A percentile compares a stretch with the other conserved stretches of the same genome.
These are phyloP conservation scores for Dusona sp. DNA, from an alignment of 2,888 invertebrate species.

Conservation along the genomic window DNA sequence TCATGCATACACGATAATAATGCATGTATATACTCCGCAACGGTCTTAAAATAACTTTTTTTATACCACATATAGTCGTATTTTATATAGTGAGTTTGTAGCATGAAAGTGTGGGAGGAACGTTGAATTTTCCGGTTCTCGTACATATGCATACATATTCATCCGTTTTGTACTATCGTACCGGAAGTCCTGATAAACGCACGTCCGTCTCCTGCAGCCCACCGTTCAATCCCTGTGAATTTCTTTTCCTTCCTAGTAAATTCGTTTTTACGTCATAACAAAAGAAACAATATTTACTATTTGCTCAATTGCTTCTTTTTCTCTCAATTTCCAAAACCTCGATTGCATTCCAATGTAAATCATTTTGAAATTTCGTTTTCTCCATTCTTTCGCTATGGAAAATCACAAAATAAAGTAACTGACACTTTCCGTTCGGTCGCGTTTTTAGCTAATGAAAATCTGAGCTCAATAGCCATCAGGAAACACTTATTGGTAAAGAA, in stretches of 20 bases:
- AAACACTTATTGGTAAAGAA: not conserved
- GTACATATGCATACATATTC: constrained; percentile 52
- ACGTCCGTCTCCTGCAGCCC: constrained; percentile 74
- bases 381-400: not conserved
- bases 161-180: constrained; percentile 74
- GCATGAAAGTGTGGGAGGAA: constrained; percentile 43
- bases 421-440: not conserved
- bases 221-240: constrained; percentile 31
- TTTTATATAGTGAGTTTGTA: constrained; percentile 9
- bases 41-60: constrained; percentile 51
- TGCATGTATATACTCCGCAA: not conserved
- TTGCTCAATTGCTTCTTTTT: not conserved
- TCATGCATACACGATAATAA: constrained; percentile 24
- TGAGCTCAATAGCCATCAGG: not conserved
- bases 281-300: not conserved
- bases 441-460: not conserved
- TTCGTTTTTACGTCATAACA: constrained; percentile 1
- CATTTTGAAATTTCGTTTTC: not conserved
- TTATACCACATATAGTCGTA: constrained; percentile 4
- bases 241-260: not conserved
- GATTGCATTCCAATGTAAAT: not conserved
- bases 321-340: not conserved
- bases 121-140: constrained; percentile 57
- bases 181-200: constrained; percentile 80
- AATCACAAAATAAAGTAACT: not conserved